Conservation (phyloP, 64 coral and sea anemone genomes). For the Montipora cactus region DNA sequence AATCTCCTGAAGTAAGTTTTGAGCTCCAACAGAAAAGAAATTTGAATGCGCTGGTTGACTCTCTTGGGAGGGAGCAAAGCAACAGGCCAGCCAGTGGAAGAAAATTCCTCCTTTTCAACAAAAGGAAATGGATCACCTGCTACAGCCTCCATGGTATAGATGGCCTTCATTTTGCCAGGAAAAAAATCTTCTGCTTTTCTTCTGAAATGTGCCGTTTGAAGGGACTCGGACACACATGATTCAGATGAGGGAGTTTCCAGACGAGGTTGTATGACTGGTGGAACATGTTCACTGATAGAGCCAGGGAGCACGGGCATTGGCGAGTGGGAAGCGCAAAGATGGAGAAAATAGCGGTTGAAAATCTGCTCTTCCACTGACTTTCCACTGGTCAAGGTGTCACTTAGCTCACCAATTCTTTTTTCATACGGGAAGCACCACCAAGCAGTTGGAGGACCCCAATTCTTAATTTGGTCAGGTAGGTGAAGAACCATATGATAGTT, state of each 20-base stretch:
- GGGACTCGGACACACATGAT: too few species aligned
- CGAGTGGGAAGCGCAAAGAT: too few species aligned
- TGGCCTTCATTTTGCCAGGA: background rate
- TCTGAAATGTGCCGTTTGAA: too few species aligned
- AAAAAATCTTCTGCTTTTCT: conserved; percentile 18
- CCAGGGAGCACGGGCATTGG: too few species aligned
- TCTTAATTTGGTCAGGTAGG: background rate
- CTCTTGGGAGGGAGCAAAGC: background rate
- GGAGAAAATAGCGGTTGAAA: too few species aligned
- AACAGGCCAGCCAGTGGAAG: background rate
- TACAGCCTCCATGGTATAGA: background rate
- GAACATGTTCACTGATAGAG: too few species aligned
- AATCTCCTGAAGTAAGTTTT: background rate
- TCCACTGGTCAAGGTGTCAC: too few species aligned
- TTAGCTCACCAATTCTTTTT: background rate
- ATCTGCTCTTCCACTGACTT: too few species aligned
- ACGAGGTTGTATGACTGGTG: too few species aligned
- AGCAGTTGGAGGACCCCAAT: background rate
- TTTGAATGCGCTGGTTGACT: background rate
- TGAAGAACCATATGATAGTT: conserved; percentile 47
- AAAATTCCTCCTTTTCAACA: background rate
- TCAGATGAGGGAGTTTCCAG: too few species aligned
- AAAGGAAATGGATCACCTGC: background rate
- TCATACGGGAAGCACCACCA: conserved; percentile 37
- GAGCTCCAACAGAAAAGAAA: too few species aligned